Conservation (phyloP, 1,140 invertebrate genomes). For the Achroia grisella region DNA sequence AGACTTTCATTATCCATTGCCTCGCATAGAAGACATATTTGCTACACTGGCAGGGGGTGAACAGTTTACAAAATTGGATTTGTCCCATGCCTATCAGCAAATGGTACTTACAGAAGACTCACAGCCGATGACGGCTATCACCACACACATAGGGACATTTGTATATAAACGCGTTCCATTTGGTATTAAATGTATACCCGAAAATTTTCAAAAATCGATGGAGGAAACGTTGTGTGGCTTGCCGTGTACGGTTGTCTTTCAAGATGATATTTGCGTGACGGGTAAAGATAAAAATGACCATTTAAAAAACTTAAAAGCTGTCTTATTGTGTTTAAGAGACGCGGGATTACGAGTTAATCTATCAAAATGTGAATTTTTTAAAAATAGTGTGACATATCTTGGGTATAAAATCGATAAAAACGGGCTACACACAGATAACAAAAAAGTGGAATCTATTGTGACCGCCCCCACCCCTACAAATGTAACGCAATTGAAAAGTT, state of each 20-base stretch:
- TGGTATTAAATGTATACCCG: conserved; percentile 30
- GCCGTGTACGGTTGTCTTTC: background rate
- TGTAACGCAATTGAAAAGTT: background rate
- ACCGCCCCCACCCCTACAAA: background rate
- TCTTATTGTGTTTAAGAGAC: too few species aligned
- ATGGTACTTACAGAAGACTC: conserved; percentile 23
- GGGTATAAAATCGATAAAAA: background rate
- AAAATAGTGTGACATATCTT: background rate
- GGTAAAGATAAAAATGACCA: background rate
- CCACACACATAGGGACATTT: conserved; percentile 35
- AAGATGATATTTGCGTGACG: background rate
- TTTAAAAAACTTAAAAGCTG: too few species aligned
- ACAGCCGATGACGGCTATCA: conserved; percentile 19
- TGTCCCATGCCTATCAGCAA: conserved; percentile 29
- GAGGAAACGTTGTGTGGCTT: conserved; percentile 29
- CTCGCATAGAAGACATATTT: too few species aligned
- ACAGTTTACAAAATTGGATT: conserved; percentile 30
- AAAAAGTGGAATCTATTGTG: background rate
- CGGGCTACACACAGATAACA: background rate
- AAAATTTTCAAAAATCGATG: conserved; percentile 47
- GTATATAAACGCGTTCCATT: conserved; percentile 25
- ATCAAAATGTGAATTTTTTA: background rate
- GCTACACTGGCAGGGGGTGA: conserved; percentile 22
- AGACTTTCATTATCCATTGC: conserved; percentile 27
- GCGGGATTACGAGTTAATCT: background rate